phyloP scores from a whole-genome alignment of 2,888 invertebrate species.

The Clistopyga incitator region DNA sequence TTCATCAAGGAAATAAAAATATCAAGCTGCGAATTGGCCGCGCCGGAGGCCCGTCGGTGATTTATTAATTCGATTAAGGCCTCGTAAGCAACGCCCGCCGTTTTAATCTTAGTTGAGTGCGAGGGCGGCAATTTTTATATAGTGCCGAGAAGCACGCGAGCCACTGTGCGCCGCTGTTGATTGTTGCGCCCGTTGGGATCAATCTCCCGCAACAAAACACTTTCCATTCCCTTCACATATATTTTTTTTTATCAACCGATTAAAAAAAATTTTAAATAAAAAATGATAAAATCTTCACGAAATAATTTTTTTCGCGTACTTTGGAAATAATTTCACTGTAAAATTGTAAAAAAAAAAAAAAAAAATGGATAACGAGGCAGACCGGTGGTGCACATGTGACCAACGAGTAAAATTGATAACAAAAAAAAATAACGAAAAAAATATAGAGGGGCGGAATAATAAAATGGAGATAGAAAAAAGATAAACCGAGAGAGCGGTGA shows the following conservation, averaged over 20 bases:
- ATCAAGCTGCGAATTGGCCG: constrained; percentile 78
- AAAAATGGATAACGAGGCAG: constrained; percentile 27
- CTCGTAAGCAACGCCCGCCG: constrained; percentile 76
- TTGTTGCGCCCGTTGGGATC: constrained; percentile 44
- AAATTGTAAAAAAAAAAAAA: constrained; percentile 13
- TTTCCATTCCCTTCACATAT: constrained; percentile 9
- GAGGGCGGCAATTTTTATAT: constrained; percentile 77
- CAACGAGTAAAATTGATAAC: background rate
- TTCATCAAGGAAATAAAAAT: constrained; percentile 75
- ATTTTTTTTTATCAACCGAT: constrained; percentile 9
- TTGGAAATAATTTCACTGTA: background rate
- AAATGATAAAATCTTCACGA: background rate
- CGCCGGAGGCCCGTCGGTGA: constrained; percentile 72
- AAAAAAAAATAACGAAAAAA: constrained; percentile 20
- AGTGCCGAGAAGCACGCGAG: constrained; percentile 79
- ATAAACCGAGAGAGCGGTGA: constrained; percentile 47
- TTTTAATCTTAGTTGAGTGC: constrained; percentile 79
- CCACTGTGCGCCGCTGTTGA: constrained; percentile 66
- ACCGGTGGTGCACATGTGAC: constrained; percentile 26
- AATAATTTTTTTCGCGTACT: background rate
- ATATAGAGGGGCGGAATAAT: constrained; percentile 42
- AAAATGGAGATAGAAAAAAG: constrained; percentile 51
- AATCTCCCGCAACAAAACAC: background rate
- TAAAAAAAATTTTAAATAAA: background rate
- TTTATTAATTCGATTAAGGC: constrained; percentile 82